phyloP scores from a whole-genome alignment of 2,888 invertebrate species.

The Flabesymbios commensalis region DNA sequence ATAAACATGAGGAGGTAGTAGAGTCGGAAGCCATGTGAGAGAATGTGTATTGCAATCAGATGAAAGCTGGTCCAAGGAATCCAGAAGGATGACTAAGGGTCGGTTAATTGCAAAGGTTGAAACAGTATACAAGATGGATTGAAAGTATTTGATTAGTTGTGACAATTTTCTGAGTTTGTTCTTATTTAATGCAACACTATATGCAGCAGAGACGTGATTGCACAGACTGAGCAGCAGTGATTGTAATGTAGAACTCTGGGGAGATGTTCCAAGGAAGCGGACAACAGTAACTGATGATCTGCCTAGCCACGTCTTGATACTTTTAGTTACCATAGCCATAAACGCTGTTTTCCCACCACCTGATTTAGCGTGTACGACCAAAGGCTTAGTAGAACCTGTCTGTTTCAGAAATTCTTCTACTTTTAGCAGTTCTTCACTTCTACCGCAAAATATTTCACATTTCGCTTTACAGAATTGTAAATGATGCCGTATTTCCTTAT shows the following conservation, averaged over 20 bases:
- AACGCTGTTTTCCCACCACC: constrained; percentile 27
- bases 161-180: not conserved
- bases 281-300: constrained; percentile 26
- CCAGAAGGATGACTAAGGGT: constrained; percentile 21
- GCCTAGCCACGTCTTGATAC: constrained; percentile 11
- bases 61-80: constrained; percentile 21
- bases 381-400: not conserved
- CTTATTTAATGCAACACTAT: not conserved
- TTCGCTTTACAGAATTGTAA: constrained; percentile 8
- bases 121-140: not conserved
- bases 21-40: constrained; percentile 21
- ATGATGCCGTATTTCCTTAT: constrained; percentile 12
- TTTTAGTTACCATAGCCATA: constrained; percentile 12
- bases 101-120: not conserved
- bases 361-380: constrained; percentile 18
- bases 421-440: constrained; percentile 8
- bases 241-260: constrained; percentile 29
- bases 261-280: constrained; percentile 39
- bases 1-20: constrained; percentile 14
- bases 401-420: not conserved
- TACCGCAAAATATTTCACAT: constrained; percentile 27
- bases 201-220: constrained; percentile 25
- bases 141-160: not conserved
- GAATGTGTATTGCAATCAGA: not conserved
- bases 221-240: constrained; percentile 30